Evolutionary conservation across 2,113 vertebrate genomes (phyloP), one percentile per base, ranked within the genome.

Genomic region (Neoarius graeffei): DNA sequence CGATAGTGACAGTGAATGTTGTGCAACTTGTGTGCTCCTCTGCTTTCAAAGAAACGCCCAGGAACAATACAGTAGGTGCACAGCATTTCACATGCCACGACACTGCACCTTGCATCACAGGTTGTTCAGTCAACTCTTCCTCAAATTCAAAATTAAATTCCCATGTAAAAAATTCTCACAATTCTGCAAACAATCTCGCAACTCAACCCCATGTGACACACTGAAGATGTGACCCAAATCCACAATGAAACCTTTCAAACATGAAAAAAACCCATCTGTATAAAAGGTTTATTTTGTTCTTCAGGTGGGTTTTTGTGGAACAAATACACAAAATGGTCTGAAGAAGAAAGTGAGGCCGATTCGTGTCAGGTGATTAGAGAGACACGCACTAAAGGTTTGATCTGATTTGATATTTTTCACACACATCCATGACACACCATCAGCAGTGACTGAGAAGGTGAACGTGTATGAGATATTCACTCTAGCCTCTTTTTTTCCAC

Each of bases 41-140:
- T 1, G 81, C 81, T 85, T 83, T 86, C 77, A 69, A 83, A 88
- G 79, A 90, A 83, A 69, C 52, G 80, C 42, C 11, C 59, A 67
- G 14, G 19, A 87, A 27, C 20, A 59, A 27, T n/a, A 27, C 20
- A 59, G 23, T n/a, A 30, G 1, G 13, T 14, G 4, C 48, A 59
- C 25, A 1, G 19, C 0, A 0, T 60, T 42, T 50, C 42, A 19
- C 56, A 67, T 66, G n/a, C 59, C 52, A 80, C 52, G 19, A 27
- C 54, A 4, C 79, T 59, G 54, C 52, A 27, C 48, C 64, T 71
- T 84, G 79, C 79, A 81, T 81, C 79, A 81, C 79, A 81, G 15
- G n/a, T 35, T 59, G 56, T 81, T 81, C 35, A 81, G 17, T 35
- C 79, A 35, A 59, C n/a, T 57, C 54, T 81, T 81, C 79, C 56